Evolutionary conservation across 2,888 invertebrate genomes (phyloP).

Genomic region (Sturmia bella): DNA sequence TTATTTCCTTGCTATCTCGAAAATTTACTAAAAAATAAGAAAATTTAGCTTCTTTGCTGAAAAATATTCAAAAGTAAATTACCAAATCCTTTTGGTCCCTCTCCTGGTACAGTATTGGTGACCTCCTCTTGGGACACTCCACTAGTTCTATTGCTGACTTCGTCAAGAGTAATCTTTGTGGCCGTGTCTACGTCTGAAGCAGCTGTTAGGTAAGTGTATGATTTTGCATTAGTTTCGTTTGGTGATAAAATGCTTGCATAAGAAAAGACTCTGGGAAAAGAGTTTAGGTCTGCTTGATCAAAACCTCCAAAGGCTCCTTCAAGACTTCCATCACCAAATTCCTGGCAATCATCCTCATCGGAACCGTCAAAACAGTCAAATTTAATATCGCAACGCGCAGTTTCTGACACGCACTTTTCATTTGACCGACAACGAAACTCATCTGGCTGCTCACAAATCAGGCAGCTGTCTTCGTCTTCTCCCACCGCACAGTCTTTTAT

Average conservation of each 20-base stretch:
- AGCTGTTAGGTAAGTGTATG: constrained; percentile 77
- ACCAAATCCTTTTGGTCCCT: constrained; percentile 77
- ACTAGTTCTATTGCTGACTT: constrained; percentile 73
- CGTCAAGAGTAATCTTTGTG: constrained; percentile 74
- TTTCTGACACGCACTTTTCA: constrained; percentile 83
- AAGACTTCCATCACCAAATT: constrained; percentile 82
- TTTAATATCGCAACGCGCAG: constrained; percentile 85
- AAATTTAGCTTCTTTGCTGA: neutral
- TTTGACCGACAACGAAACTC: constrained; percentile 82
- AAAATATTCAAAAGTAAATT: constrained; percentile 45
- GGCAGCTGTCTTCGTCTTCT: constrained; percentile 82
- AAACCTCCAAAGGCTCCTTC: constrained; percentile 82
- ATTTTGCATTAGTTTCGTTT: constrained; percentile 76
- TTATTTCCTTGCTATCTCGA: constrained; percentile 84
- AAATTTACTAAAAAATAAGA: constrained; percentile 81
- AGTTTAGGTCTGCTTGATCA: constrained; percentile 75
- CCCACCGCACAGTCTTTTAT: constrained; percentile 82
- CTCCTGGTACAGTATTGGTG: constrained; percentile 68
- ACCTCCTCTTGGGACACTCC: constrained; percentile 74
- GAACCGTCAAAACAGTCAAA: constrained; percentile 85
- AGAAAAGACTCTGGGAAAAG: constrained; percentile 78
- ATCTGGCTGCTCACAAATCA: constrained; percentile 81
- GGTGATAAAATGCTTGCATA: constrained; percentile 80
- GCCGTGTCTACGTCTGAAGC: constrained; percentile 75
- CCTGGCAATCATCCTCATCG: constrained; percentile 84